These are phyloP conservation scores for Heliothis subflexa DNA, from an alignment of 1,140 invertebrate genomes.

Conservation along the genomic window DNA sequence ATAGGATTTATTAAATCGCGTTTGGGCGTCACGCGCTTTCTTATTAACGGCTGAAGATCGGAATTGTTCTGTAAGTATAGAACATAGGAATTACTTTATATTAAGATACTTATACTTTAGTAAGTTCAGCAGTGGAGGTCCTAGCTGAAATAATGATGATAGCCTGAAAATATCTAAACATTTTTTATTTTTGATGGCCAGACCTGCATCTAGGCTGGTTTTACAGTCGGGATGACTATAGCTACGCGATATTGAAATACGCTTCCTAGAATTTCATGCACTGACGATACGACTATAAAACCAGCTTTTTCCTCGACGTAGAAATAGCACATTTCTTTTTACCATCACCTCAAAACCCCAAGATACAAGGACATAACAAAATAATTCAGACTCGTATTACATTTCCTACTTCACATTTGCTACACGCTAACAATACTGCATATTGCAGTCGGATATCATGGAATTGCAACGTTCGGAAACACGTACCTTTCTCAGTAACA, in stretches of 20 bases:
- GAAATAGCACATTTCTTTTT: no score
- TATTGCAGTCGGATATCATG: conserved; percentile 4
- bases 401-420: neutral
- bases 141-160: no score
- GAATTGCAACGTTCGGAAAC: neutral
- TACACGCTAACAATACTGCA: conserved; percentile 11
- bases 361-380: neutral
- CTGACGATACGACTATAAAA: no score
- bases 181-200: no score
- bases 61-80: neutral
- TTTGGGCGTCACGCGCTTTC: neutral
- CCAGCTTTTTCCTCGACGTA: no score
- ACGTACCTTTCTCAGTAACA: neutral
- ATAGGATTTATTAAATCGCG: conserved; percentile 16
- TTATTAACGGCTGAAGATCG: neutral
- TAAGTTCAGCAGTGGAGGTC: no score
- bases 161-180: neutral
- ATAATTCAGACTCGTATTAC: neutral
- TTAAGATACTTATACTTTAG: no score
- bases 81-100: neutral
- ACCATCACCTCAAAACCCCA: no score
- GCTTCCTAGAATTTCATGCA: no score
- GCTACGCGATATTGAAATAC: no score
- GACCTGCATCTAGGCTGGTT: neutral
- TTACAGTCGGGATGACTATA: neutral